Base-by-base conservation (phyloP, 2,113 vertebrate species). In the Thalassoma bifasciatum region DNA sequence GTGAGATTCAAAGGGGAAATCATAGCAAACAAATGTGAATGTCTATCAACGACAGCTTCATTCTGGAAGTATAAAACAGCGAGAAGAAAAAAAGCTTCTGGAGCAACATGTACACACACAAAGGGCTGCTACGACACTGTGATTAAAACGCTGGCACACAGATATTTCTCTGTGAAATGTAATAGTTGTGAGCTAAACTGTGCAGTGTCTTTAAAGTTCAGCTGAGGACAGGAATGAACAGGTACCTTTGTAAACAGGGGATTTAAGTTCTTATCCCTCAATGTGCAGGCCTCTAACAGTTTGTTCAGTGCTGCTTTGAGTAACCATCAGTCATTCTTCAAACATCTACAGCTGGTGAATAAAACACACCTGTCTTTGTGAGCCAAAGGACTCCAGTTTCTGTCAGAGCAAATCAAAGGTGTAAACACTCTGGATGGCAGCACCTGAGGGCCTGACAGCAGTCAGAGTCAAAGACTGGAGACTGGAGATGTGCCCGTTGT, bases 231-330 rank as follows among this genome's bases (percentile, higher is more conserved):
- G 59, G 36, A 13, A 40, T 44, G 66, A 68, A 68, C 46, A 79
- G 22, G 37, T 36, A 77, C 38, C 44, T n/a, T 11, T 54, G 74
- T 52, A 66, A 79, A 84, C 72, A 50, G 50, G 17, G 42, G 21
- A 12, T 23, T 23, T 22, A 10, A 37, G 51, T 22, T 26, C 11
- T 53, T 12, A 23, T 40, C 56, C 11, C 2, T 34, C 37, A 53
- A 47, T 71, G 79, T 66, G 42, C 42, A 58, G 23, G 23, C 23
- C 23, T 30, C 34, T 34, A 16, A 58, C 21, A 59, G 60, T 30
- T 47, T 54, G 60, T 62, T 66, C 10, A 23, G 10, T 49, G 21
- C 49, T 51, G n/a, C 36, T 63, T 24, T 38, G 23, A 71, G 61
- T 65, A 71, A 36, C 68, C 0, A 14, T 74, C 16, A 0, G 10